Evolutionary conservation across 1,140 invertebrate species (phyloP).

Genomic region (Venustaconcha ellipsiformis): DNA sequence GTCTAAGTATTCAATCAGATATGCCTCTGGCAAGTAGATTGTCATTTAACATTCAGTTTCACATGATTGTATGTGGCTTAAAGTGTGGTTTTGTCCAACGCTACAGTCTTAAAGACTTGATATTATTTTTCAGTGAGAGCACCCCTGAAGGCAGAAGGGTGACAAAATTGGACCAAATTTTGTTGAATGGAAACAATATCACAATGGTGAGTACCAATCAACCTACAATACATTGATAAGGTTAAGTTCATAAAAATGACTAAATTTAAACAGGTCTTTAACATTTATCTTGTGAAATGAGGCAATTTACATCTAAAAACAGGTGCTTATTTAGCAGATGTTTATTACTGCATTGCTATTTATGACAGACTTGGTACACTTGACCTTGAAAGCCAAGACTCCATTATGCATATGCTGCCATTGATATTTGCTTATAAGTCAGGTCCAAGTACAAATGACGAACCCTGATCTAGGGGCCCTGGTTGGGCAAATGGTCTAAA

Average conservation of each 20-base stretch:
- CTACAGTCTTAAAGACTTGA: not conserved
- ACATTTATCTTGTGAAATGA: not conserved
- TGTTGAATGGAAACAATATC: constrained; percentile 99
- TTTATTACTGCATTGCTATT: not conserved
- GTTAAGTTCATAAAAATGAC: not conserved
- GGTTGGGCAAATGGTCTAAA: too few species aligned
- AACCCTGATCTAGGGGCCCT: too few species aligned
- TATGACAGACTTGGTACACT: not conserved
- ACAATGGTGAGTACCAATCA: constrained; percentile 83
- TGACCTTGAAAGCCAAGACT: too few species aligned
- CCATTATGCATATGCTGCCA: too few species aligned
- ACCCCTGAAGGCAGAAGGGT: constrained; percentile 96
- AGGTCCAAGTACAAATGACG: too few species aligned
- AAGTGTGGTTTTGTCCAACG: not conserved
- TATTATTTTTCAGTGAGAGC: constrained; percentile 76
- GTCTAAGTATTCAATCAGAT: too few species aligned
- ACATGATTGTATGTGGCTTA: not conserved
- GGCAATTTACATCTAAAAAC: not conserved
- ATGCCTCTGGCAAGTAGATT: not conserved
- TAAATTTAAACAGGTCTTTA: not conserved
- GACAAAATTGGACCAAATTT: constrained; percentile 97
- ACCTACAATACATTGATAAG: not conserved
- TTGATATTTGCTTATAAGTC: too few species aligned
- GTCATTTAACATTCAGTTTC: not conserved
- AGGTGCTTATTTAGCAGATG: not conserved